A percentile compares a stretch with the other conserved stretches of the same genome.
Conservation (phyloP, 1,140 invertebrate species). For the Carcinoscorpius rotundicauda region DNA sequence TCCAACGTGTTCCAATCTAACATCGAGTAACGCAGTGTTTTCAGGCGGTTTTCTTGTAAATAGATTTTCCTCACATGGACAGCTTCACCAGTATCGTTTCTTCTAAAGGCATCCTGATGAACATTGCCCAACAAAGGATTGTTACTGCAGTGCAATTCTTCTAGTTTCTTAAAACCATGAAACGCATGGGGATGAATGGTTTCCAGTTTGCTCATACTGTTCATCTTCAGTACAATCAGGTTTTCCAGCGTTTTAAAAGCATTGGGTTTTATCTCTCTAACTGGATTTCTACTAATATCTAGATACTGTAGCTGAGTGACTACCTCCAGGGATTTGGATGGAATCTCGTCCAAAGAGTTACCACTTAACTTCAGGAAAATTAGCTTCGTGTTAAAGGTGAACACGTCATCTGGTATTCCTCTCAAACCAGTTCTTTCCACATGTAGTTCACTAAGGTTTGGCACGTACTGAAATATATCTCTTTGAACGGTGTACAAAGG, state of each 20-base stretch:
- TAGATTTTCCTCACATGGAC: slow-evolving; percentile 10
- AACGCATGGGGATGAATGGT: slow-evolving; percentile 20
- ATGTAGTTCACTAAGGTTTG: slow-evolving; percentile 13
- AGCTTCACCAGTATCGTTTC: slow-evolving; percentile 8
- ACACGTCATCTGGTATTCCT: slow-evolving; percentile 10
- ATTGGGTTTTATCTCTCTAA: slow-evolving; percentile 8
- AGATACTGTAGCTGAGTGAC: slow-evolving; percentile 8
- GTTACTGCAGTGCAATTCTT: slow-evolving; percentile 15
- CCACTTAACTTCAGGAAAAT: slow-evolving; percentile 15
- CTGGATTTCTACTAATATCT: slow-evolving; percentile 19
- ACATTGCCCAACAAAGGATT: slow-evolving; percentile 14
- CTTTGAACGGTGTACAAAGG: slow-evolving; percentile 13
- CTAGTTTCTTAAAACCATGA: slow-evolving; percentile 14
- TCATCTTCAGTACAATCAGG: slow-evolving; percentile 11
- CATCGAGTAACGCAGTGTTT: slow-evolving; percentile 2
- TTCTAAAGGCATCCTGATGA: slow-evolving; percentile 14
- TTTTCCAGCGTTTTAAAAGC: slow-evolving; percentile 14
- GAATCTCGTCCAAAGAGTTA: slow-evolving; percentile 14
- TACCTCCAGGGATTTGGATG: slow-evolving; percentile 13
- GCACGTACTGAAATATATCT: slow-evolving; percentile 10
- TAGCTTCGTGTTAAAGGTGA: slow-evolving; percentile 15
- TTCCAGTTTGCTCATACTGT: slow-evolving; percentile 16
- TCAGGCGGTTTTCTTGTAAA: slow-evolving; percentile 8
- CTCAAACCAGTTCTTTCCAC: slow-evolving; percentile 10
- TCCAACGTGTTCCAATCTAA: slow-evolving; percentile 10